phyloP scores from a whole-genome alignment of 2,888 invertebrate species.

The Zele albiditarsus region DNA sequence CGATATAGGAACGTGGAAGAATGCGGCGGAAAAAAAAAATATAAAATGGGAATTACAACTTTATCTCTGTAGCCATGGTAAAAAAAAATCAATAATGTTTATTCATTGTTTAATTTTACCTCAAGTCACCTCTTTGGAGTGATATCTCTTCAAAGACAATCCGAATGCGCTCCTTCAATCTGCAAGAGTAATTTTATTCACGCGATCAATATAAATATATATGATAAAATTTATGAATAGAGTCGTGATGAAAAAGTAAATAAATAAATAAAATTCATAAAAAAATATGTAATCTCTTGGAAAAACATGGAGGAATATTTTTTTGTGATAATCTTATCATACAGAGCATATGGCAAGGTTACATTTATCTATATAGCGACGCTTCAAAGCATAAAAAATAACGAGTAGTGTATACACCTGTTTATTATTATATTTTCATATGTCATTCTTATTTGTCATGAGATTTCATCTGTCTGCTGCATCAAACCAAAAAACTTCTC shows the following conservation, averaged over 20 bases:
- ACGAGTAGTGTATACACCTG: neutral
- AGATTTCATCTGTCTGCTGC: neutral
- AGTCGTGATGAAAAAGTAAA: neutral
- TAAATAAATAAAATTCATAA: neutral
- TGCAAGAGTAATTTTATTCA: constrained; percentile 73
- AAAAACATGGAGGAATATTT: too few species aligned
- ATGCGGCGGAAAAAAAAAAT: neutral
- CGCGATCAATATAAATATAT: constrained; percentile 28
- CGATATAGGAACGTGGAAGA: neutral
- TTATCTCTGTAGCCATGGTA: neutral
- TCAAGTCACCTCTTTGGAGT: constrained; percentile 84
- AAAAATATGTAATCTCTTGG: too few species aligned
- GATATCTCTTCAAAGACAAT: constrained; percentile 87
- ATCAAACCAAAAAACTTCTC: neutral
- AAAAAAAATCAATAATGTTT: neutral
- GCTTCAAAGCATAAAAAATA: neutral
- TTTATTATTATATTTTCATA: neutral
- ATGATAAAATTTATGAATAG: neutral
- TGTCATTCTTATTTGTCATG: neutral
- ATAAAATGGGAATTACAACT: neutral
- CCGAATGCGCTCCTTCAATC: constrained; percentile 85
- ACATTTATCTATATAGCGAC: too few species aligned
- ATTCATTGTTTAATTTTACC: constrained; percentile 74
- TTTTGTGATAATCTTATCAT: too few species aligned
- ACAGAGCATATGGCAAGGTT: too few species aligned